A percentile compares a stretch with the other conserved stretches of the same genome.
These are phyloP conservation scores for Anguilla rostrata DNA, from an alignment of 2,113 vertebrate genomes.

Conservation along the genomic window DNA sequence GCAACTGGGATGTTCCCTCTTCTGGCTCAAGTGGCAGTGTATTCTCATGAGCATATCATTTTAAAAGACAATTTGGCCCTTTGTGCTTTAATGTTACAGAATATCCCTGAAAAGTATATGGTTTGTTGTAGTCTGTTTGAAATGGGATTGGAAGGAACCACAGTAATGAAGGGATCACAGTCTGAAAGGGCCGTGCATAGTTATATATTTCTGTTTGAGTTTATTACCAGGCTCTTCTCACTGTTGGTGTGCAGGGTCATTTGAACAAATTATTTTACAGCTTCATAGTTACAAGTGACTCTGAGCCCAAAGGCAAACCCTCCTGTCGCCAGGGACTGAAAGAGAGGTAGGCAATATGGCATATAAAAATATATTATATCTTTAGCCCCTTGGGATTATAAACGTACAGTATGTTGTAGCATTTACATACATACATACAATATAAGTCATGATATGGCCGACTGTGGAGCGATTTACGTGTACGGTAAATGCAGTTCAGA, in stretches of 20 bases:
- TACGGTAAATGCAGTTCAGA: not conserved
- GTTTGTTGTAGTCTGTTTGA: not conserved
- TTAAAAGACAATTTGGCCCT: not conserved
- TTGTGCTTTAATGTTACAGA: not conserved
- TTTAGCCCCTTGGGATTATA: too few species aligned
- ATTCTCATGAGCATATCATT: not conserved
- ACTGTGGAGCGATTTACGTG: not conserved
- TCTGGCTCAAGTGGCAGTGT: not conserved
- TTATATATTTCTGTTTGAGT: too few species aligned
- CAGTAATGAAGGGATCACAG: not conserved
- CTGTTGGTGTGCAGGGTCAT: not conserved
- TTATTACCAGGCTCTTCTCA: too few species aligned
- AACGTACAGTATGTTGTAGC: too few species aligned
- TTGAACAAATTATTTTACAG: not conserved
- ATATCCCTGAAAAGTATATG: not conserved
- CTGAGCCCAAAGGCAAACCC: not conserved
- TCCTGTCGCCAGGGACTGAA: not conserved
- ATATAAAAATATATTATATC: not conserved
- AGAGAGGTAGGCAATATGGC: not conserved
- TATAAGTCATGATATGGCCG: too few species aligned
- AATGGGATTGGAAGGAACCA: not conserved
- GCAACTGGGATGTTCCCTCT: not conserved
- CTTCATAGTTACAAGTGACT: not conserved
- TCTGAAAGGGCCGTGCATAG: not conserved
- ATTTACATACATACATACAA: too few species aligned